Base-by-base conservation (phyloP, 1,140 invertebrate genomes). In the Rhynchophorus ferrugineus region DNA sequence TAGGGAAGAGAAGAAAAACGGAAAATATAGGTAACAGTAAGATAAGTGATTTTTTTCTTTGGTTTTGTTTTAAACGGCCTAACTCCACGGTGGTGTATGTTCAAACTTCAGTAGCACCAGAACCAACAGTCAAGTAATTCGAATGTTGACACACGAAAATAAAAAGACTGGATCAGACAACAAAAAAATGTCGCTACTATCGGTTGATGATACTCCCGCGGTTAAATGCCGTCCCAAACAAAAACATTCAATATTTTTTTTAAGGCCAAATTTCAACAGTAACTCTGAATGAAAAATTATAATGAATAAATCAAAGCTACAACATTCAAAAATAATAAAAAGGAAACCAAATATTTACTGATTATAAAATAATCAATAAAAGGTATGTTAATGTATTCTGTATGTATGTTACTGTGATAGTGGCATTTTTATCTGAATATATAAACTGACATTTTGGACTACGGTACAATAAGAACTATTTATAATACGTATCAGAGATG, bases 1-100 rank as follows among this genome's bases (percentile, higher is more conserved):
- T 81, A 80, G 76, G 77, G 76, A 78, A 79, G 74, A 80, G 74
- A 76, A 69, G 66, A 69, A 63, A 68, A 69, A 68, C 67, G 61
- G 62, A 69, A 69, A 67, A 69, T 69, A 67, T 67, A 69, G 64
- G 63, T 62, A 42, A 69, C 62, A 66, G 58, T 66, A 67, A 66
- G 58, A 67, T 56, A 66, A 61, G 35, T 54, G 43, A 54, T 54
- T 49, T 48, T 49, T 45, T 29, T 29, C 24, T 29, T 29, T 6
- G 24, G 24, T 29, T 29, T 29, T 29, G 24, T 29, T 29, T 29
- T 38, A 20, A 53, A 43, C 47, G 44, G 44, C 38, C n/a, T 21
- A 1, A 22, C 13, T 42, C 33, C 49, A 44, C 49, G 49, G 49
- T 16, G 34, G 20, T 44, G 49, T 51, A 51, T 51, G n/a, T 44